Base-by-base conservation (phyloP, 2,888 invertebrate genomes). In the Nymphalis urticae region DNA sequence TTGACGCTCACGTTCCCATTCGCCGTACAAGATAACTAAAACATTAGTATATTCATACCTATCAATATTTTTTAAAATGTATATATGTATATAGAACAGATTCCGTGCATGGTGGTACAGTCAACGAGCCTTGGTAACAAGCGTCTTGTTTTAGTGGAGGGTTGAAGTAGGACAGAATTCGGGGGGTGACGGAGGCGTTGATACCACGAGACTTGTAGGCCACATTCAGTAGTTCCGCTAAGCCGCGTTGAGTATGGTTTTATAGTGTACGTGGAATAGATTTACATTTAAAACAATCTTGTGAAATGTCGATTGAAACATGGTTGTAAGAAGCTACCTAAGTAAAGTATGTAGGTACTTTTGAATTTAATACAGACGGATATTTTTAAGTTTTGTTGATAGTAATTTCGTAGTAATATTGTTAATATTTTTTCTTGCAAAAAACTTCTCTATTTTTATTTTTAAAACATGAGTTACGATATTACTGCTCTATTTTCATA, bases 101-200 rank as follows among this genome's bases (percentile, higher is more conserved):
- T 65, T 90, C 88, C 0, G 84, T 84, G 66, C 90, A 91, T 0
- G 90, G 90, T 1, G 90, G 90, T 0, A 71, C 54, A 0, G 88
- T 82, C 65, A 90, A 62, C 0, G 90, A 91, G 0, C 90, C 90
- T 13, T 89, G 86, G 70, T 91, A 91, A 54, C 80, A 80, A 0
- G 79, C 89, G 62, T 89, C 89, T 62, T 85, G 79, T 59, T 79
- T 79, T 70, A 90, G 83, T 0, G 86, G 84, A 0, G 89, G 88
- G 59, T 73, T 81, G 69, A 86, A 89, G 65, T 71, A 75, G 1
- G 71, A 73, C 8, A 90, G 70, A 0, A 87, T 78, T 4, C 70
- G 70, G 0, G 66, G 53, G 0, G 60, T 24, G 2, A 83, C 9
- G 0, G 76, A 65, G 6, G 51, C 74, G 76, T 13, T 70, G 53